A percentile compares a stretch with the other conserved stretches of the same genome.
Conservation (phyloP, 2,888 invertebrate genomes). For the Nephrotoma guestfalica region DNA sequence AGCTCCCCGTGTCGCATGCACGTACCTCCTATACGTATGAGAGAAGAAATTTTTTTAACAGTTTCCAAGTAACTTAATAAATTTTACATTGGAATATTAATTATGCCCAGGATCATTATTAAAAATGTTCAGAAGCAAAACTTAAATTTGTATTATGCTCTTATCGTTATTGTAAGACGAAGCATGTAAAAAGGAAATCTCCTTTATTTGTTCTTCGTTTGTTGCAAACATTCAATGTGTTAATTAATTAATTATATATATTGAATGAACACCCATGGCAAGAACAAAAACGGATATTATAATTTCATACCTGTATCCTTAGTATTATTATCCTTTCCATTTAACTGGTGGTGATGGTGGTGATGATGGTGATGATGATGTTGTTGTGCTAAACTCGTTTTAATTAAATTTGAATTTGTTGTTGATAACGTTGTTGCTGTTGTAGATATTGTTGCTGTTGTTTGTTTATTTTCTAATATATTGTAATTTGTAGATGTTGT, state of each 20-base stretch:
- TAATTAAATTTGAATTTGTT: constrained; percentile 5
- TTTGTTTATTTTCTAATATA: constrained; percentile 3
- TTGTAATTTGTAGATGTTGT: not conserved
- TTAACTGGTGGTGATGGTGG: not conserved
- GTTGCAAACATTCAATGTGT: not conserved
- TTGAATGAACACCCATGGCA: not conserved
- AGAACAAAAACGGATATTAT: constrained; percentile 5
- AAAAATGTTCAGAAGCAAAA: not conserved
- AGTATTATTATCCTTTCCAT: constrained; percentile 13
- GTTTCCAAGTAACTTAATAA: not conserved
- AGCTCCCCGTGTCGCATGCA: not conserved
- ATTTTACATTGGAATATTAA: not conserved
- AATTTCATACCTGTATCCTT: constrained; percentile 14
- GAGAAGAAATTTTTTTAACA: too few species aligned
- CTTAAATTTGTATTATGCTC: not conserved
- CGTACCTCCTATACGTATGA: too few species aligned
- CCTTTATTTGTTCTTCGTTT: not conserved
- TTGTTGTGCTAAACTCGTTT: not conserved
- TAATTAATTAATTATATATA: not conserved
- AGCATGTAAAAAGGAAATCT: not conserved
- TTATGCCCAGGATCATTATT: not conserved
- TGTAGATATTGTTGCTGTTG: constrained; percentile 7
- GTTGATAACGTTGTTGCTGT: constrained; percentile 5
- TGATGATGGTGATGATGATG: not conserved
- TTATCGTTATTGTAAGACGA: not conserved